Conservation (phyloP, 1,140 invertebrate species). For the Trachymyrmex cornetzi region DNA sequence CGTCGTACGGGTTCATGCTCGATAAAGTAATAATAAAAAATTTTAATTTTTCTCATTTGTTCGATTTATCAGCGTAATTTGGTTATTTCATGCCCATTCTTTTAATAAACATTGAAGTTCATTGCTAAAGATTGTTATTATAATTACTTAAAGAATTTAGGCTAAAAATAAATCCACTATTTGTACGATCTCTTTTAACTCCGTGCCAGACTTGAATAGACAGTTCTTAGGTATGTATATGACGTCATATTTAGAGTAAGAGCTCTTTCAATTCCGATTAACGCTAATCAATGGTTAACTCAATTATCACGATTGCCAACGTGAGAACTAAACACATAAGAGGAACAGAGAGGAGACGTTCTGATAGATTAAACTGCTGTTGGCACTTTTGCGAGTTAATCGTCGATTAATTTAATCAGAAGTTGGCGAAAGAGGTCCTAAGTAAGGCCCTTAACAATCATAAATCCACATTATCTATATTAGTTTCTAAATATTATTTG, state of each 20-base stretch:
- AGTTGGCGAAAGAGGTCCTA: too few species aligned
- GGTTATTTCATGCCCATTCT: not conserved
- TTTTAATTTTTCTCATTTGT: not conserved
- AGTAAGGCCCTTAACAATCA: not conserved
- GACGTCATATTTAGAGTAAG: not conserved
- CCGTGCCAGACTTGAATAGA: too few species aligned
- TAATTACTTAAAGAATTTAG: slow-evolving; percentile 2
- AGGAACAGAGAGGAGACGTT: too few species aligned
- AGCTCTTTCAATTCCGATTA: too few species aligned
- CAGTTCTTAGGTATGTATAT: too few species aligned
- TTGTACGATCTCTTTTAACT: not conserved
- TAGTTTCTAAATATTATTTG: slow-evolving; percentile 13
- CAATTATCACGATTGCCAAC: too few species aligned
- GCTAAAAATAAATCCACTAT: not conserved
- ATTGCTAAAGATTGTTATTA: not conserved
- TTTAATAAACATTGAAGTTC: not conserved
- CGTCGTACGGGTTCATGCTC: not conserved
- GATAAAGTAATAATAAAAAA: slow-evolving; percentile 1
- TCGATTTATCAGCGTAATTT: not conserved
- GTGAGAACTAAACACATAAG: too few species aligned
- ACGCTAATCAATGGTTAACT: too few species aligned
- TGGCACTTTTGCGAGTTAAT: too few species aligned
- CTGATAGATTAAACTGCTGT: too few species aligned
- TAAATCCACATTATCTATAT: not conserved
- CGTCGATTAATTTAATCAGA: too few species aligned